These are phyloP conservation scores for Rhodeus uyekii DNA, from an alignment of 2,797 vertebrate genomes.

Conservation along the genomic window DNA sequence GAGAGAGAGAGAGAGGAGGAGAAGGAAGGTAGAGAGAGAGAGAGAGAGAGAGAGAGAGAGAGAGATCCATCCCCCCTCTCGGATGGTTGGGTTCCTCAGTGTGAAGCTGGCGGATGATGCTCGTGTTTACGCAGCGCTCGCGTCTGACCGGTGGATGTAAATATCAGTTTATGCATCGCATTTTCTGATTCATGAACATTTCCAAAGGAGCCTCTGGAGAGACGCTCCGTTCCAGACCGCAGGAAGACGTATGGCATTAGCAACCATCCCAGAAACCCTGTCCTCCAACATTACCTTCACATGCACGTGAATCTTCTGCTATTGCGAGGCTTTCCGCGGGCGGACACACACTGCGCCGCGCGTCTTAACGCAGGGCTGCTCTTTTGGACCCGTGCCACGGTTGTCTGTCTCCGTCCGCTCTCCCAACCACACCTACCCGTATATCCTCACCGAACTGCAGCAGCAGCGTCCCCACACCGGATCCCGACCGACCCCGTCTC, in stretches of 20 bases:
- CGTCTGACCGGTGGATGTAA: slow-evolving; percentile 11
- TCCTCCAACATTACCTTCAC: slow-evolving; percentile 1
- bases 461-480: slow-evolving; percentile 4
- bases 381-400: slow-evolving; percentile 47
- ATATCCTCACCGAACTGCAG: slow-evolving; percentile 14
- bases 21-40: too few species aligned
- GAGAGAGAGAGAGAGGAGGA: too few species aligned
- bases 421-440: slow-evolving; percentile 55
- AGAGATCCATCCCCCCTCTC: slow-evolving; percentile 14
- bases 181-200: slow-evolving; percentile 14
- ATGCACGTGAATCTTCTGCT: not conserved
- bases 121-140: slow-evolving; percentile 15
- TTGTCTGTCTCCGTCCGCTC: slow-evolving; percentile 30
- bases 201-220: not conserved
- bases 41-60: not conserved
- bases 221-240: not conserved
- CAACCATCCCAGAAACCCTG: not conserved
- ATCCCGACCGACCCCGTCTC: slow-evolving; percentile 11
- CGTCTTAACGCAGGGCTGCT: slow-evolving; percentile 39
- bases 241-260: slow-evolving; percentile 3
- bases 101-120: slow-evolving; percentile 29
- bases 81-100: slow-evolving; percentile 13
- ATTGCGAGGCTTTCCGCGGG: not conserved
- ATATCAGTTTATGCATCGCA: slow-evolving; percentile 2
- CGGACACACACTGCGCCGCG: slow-evolving; percentile 21